phyloP scores from a whole-genome alignment of 2,888 invertebrate genomes.

The Gnatocerus cornutus region DNA sequence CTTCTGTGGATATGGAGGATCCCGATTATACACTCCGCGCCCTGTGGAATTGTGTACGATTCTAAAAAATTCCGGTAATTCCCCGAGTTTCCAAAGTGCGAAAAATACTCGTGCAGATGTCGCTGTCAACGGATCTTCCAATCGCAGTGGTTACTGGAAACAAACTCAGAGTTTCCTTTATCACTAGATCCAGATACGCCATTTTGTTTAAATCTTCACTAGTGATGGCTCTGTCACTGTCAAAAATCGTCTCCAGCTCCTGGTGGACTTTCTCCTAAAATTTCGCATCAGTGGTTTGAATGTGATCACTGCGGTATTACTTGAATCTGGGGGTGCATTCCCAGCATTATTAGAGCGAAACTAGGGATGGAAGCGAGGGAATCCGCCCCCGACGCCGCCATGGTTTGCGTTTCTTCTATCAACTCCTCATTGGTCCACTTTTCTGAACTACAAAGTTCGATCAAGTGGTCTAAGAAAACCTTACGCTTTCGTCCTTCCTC shows the following conservation, averaged over 20 bases:
- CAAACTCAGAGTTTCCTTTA: neutral
- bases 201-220: neutral
- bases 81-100: no score
- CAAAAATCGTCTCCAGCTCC: neutral
- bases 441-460: neutral
- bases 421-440: constrained; percentile 1
- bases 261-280: neutral
- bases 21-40: no score
- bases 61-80: no score
- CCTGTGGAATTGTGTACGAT: no score
- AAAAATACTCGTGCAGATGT: no score
- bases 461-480: no score
- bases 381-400: neutral
- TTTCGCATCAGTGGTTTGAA: no score
- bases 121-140: no score
- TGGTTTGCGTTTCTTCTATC: constrained; percentile 1
- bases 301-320: no score
- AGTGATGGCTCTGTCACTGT: neutral
- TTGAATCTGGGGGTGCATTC: constrained; percentile 2
- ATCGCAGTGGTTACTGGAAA: neutral
- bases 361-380: neutral
- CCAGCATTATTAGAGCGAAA: constrained; percentile 1
- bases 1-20: no score
- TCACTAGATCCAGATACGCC: neutral
- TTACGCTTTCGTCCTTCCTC: no score